phyloP scores from a whole-genome alignment of 2,797 vertebrate genomes.

The Melanogrammus aeglefinus region DNA sequence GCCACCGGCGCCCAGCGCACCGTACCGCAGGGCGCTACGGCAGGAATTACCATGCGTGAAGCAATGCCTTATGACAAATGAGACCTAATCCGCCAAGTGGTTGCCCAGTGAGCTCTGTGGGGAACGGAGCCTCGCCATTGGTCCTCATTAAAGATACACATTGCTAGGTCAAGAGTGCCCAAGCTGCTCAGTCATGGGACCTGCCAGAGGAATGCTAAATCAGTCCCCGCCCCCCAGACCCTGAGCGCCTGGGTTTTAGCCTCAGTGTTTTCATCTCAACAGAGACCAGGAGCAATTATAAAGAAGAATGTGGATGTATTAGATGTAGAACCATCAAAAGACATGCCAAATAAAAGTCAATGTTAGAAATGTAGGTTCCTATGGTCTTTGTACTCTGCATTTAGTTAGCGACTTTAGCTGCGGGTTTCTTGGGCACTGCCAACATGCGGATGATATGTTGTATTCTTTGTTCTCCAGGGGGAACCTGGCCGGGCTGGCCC shows the following conservation, averaged over 20 bases:
- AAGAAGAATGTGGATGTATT: not conserved
- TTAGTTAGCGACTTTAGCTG: not conserved
- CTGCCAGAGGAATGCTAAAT: constrained; percentile 63
- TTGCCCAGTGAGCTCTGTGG: constrained; percentile 65
- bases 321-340: not conserved
- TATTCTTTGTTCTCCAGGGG: constrained; percentile 74
- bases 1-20: constrained; percentile 56
- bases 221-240: constrained; percentile 15
- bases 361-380: not conserved
- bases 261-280: not conserved
- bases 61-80: constrained; percentile 74
- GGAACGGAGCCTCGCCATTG: constrained; percentile 54
- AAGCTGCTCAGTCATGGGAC: constrained; percentile 61
- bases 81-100: constrained; percentile 71
- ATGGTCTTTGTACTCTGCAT: not conserved
- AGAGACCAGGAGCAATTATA: not conserved
- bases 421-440: not conserved
- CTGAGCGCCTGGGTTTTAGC: not conserved
- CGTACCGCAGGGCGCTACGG: constrained; percentile 49
- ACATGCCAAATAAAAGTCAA: not conserved
- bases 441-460: constrained; percentile 1
- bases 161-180: constrained; percentile 55
- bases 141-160: constrained; percentile 66
- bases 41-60: constrained; percentile 58
- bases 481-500: constrained; percentile 88